Conservation (phyloP, 2,888 invertebrate species). For the Dryadula phaetusa region DNA sequence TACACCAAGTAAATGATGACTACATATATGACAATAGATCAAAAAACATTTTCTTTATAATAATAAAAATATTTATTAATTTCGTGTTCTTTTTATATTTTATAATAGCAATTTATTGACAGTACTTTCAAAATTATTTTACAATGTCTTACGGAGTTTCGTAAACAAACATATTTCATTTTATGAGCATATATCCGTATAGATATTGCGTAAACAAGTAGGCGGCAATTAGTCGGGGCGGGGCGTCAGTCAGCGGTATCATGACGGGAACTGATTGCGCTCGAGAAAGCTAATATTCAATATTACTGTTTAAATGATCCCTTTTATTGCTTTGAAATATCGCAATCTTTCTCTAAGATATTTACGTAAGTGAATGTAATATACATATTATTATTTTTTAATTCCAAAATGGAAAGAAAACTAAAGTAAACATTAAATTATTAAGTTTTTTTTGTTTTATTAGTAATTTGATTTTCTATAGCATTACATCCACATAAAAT, state of each 20-base stretch:
- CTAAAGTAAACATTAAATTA: no score
- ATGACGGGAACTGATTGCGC: conserved; percentile 57
- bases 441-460: no score
- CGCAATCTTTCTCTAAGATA: conserved; percentile 12
- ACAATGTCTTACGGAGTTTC: background rate
- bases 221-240: conserved; percentile 72
- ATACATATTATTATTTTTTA: background rate
- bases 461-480: no score
- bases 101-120: no score
- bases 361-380: background rate
- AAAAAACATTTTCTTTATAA: background rate
- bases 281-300: conserved; percentile 41
- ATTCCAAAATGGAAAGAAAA: background rate
- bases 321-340: conserved; percentile 34
- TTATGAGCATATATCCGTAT: conserved; percentile 54
- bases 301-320: conserved; percentile 40
- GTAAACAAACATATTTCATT: conserved; percentile 45
- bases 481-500: no score
- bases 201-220: conserved; percentile 69
- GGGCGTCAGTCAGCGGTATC: conserved; percentile 57
- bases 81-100: background rate
- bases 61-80: background rate
- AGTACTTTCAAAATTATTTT: background rate
- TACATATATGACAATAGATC: background rate
- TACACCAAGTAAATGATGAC: background rate